Evolutionary conservation across 2,113 vertebrate genomes (phyloP).

Genomic region (Anarrhichthys ocellatus): DNA sequence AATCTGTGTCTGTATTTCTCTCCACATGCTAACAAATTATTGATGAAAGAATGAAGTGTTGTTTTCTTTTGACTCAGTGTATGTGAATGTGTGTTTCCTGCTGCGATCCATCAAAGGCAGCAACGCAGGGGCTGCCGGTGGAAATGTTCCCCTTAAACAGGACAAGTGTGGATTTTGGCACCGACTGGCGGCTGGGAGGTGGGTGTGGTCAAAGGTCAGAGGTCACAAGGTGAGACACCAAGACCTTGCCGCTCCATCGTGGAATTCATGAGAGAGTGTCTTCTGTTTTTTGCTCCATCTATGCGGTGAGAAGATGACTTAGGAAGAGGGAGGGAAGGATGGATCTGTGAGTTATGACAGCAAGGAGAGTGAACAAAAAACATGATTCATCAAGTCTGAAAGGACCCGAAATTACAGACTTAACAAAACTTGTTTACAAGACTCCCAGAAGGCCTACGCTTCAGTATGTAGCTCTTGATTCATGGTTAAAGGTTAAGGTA

Average conservation of each 20-base stretch:
- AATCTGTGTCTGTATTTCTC: conserved; percentile 19
- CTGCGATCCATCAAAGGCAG: conserved; percentile 19
- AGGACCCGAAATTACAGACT: no score
- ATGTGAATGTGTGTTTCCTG: conserved; percentile 33
- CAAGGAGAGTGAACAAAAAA: background rate
- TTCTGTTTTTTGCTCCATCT: background rate
- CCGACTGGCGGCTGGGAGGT: background rate
- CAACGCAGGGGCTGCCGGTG: background rate
- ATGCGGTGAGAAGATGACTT: conserved; percentile 7
- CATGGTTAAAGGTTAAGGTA: background rate
- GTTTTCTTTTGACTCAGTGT: conserved; percentile 37
- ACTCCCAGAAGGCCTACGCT: background rate
- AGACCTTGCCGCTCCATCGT: background rate
- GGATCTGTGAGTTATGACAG: background rate
- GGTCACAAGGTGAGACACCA: conserved; percentile 42
- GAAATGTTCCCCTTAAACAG: conserved; percentile 42
- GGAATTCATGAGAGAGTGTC: conserved; percentile 37
- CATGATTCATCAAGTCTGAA: no score
- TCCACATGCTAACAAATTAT: background rate
- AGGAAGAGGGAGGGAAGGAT: background rate
- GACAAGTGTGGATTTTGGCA: conserved; percentile 64
- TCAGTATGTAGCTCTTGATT: background rate
- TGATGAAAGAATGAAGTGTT: conserved; percentile 21
- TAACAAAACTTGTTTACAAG: background rate
- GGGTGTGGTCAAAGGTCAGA: conserved; percentile 36